These are phyloP conservation scores for Lontra canadensis DNA, from an alignment of 2,113 vertebrate genomes.

Conservation along the genomic window DNA sequence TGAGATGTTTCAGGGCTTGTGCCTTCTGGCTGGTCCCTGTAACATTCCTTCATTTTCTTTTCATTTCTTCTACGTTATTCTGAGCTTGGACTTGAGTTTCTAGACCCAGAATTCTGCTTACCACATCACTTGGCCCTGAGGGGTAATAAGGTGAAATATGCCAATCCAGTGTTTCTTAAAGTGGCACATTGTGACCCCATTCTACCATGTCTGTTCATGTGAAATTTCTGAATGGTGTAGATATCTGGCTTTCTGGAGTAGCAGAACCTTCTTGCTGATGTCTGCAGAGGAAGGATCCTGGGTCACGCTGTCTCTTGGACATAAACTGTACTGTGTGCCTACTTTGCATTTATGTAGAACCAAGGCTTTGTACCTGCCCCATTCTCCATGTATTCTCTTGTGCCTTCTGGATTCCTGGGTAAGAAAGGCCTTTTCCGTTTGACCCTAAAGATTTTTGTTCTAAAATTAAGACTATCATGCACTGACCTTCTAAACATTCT, in stretches of 20 bases:
- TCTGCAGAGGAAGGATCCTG: not conserved
- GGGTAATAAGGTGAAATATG: not conserved
- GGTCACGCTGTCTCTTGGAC: not conserved
- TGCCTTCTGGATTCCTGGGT: not conserved
- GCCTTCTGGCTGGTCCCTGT: not conserved
- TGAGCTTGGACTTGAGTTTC: not conserved
- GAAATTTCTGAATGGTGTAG: not conserved
- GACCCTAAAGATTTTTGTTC: not conserved
- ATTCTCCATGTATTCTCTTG: not conserved
- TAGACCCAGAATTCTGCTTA: not conserved
- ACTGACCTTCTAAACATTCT: not conserved
- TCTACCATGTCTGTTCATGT: not conserved
- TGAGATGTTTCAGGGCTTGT: not conserved
- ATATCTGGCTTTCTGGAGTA: not conserved
- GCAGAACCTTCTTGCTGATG: not conserved
- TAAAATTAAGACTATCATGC: not conserved
- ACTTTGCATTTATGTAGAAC: not conserved
- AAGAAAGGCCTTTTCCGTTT: slow-evolving; percentile 1
- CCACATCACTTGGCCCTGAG: not conserved
- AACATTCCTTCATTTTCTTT: not conserved
- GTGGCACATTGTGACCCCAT: not conserved
- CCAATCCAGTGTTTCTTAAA: not conserved
- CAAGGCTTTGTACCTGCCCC: not conserved
- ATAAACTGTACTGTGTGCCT: not conserved
- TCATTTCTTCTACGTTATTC: not conserved